phyloP scores from a whole-genome alignment of 2,113 vertebrate genomes.

The Tamias sibiricus region DNA sequence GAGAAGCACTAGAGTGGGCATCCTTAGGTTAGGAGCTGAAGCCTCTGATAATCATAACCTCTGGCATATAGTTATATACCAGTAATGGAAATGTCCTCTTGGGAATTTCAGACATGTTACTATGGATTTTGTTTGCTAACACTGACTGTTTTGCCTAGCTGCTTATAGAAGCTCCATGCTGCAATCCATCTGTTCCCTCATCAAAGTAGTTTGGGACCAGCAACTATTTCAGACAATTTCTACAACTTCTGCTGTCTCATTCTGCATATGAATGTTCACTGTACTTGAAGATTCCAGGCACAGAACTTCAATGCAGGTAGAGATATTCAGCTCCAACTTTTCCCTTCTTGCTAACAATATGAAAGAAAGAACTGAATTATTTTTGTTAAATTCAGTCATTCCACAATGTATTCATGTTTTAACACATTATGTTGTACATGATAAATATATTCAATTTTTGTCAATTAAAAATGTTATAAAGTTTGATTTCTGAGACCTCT shows the following conservation, averaged over 20 bases:
- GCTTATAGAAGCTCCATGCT: conserved; percentile 63
- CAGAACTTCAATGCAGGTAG: background rate
- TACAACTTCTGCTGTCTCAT: background rate
- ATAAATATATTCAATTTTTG: background rate
- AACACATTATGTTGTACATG: background rate
- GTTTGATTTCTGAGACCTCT: background rate
- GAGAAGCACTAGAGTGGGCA: background rate
- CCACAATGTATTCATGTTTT: background rate
- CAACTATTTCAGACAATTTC: conserved; percentile 51
- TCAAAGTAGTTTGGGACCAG: conserved; percentile 48
- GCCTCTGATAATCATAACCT: conserved; percentile 49
- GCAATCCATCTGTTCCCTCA: conserved; percentile 70
- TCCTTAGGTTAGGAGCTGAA: background rate
- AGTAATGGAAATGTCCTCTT: conserved; percentile 50
- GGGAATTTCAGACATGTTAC: conserved; percentile 52
- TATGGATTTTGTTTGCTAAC: conserved; percentile 60
- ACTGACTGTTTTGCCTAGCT: conserved; percentile 38
- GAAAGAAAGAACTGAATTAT: background rate
- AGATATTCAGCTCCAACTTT: background rate
- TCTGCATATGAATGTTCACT: background rate
- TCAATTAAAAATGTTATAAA: background rate
- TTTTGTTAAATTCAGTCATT: background rate
- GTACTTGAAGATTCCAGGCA: background rate
- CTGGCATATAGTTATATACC: conserved; percentile 23
- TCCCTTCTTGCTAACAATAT: background rate